Base-by-base conservation (phyloP, 2,113 vertebrate species). In the Macaca mulatta region DNA sequence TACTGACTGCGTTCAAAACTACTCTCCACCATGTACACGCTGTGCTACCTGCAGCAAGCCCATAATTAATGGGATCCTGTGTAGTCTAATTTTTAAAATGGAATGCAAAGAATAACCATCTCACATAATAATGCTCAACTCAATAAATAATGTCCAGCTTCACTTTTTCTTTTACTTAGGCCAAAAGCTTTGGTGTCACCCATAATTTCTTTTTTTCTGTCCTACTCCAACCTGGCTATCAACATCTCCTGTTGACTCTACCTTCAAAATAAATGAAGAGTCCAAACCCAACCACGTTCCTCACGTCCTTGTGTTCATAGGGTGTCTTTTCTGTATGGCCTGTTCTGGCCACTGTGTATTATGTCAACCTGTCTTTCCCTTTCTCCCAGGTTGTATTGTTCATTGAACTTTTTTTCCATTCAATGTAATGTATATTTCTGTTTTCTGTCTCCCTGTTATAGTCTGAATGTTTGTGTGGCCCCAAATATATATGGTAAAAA, bases 191-290 rank as follows among this genome's bases (percentile, higher is more conserved):
- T 72, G 20, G 8, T 50, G 17, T 69, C 16, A 50, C 57, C 17
- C 17, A 64, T n/a, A 69, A 78, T 55, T 78, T 87, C 30, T 52
- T 40, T 40, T 18, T 85, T 50, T 87, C 14, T 74, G 17, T 77
- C 30, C 20, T 50, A 40, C 17, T 80, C 16, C 2, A 16, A 20
- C 83, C 2, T 61, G 35, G 18, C 48, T 88, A 25, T 74, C 5
- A 1, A 6, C 64, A 12, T 59, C 59, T 83, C n/a, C 32, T 81
- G 6, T 64, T 81, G 38, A n/a, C 7, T 80, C 4, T 69, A 4
- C 59, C 35, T 85, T 93, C 20, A 48, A 50, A 57, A 18, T 74
- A 93, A 72, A 79, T 83, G 7, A 87, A 35, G 30, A 81, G 69
- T 69, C 14, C n/a, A 69, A 61, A 75, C 45, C 40, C 52, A n/a